Evolutionary conservation across 2,888 invertebrate genomes (phyloP).

Genomic region (Gastrophysa polygoni): DNA sequence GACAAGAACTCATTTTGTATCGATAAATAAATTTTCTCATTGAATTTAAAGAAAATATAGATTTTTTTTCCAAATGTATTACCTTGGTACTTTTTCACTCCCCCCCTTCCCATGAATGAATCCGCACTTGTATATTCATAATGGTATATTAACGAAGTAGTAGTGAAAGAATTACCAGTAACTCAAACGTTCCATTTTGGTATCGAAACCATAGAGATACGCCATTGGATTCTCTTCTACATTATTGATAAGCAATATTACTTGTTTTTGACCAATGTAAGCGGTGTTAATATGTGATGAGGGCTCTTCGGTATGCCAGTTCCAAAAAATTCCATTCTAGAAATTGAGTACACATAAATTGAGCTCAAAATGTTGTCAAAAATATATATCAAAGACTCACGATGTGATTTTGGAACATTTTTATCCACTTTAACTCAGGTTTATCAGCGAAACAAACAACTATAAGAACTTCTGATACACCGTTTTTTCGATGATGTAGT

Average conservation of each 20-base stretch:
- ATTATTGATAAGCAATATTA: constrained; percentile 41
- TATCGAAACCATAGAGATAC: constrained; percentile 4
- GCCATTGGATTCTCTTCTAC: background rate
- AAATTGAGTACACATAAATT: too few species aligned
- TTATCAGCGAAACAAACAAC: constrained; percentile 43
- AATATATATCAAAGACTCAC: constrained; percentile 40
- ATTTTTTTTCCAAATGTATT: too few species aligned
- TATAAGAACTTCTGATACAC: constrained; percentile 40
- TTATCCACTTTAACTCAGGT: constrained; percentile 50
- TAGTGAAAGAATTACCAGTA: background rate
- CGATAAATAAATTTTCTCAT: too few species aligned
- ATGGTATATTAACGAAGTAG: too few species aligned
- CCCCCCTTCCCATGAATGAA: too few species aligned
- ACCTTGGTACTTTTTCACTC: too few species aligned
- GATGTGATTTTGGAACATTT: constrained; percentile 39
- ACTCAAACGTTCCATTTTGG: background rate
- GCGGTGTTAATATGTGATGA: constrained; percentile 37
- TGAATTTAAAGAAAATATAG: too few species aligned
- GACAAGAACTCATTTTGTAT: too few species aligned
- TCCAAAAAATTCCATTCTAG: constrained; percentile 41
- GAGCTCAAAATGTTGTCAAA: too few species aligned
- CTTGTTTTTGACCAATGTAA: constrained; percentile 28
- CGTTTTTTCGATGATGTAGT: constrained; percentile 40
- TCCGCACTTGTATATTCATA: too few species aligned
- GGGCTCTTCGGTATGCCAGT: constrained; percentile 43